Evolutionary conservation across 2,113 vertebrate species (phyloP).

Genomic region (human (Homo sapiens)): GRCh38 chr4:126927001-126927500

Average conservation of each 20-base stretch:
- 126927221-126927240: background rate
- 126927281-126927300: background rate
- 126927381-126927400: background rate
- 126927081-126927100: background rate
- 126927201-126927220: background rate
- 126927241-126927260: background rate
- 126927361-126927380: background rate
- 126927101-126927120: background rate
- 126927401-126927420: background rate
- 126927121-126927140: background rate
- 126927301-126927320: background rate
- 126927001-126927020: background rate
- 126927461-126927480: background rate
- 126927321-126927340: background rate
- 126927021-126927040: background rate
- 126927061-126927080: background rate
- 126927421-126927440: background rate
- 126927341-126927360: background rate
- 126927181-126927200: background rate
- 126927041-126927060: background rate
- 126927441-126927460: background rate
- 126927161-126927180: background rate
- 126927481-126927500: background rate
- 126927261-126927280: background rate
- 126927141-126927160: background rate